phyloP scores from a whole-genome alignment of 2,113 vertebrate genomes.

The Alligator sinensis region DNA sequence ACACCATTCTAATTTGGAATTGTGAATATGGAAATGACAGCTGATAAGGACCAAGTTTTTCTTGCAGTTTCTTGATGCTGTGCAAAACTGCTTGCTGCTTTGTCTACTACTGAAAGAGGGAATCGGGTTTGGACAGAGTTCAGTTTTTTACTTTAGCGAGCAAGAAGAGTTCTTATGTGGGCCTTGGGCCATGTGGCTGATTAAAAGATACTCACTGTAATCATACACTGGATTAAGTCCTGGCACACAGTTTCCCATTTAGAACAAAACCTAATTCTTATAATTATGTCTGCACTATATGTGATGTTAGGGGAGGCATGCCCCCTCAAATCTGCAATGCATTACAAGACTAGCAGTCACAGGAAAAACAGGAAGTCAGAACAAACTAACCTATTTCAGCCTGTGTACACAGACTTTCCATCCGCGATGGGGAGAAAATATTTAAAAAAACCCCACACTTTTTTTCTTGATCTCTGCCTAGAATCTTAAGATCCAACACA shows the following conservation, averaged over 20 bases:
- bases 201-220: background rate
- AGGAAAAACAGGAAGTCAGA: background rate
- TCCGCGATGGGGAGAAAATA: background rate
- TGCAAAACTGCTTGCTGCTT: background rate
- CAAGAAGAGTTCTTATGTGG: background rate
- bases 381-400: background rate
- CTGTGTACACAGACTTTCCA: background rate
- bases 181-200: background rate
- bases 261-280: background rate
- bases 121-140: background rate
- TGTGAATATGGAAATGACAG: too few relatives aligned
- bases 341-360: background rate
- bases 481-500: background rate
- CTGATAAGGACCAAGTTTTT: background rate
- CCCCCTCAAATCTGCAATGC: background rate
- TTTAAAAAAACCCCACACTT: background rate
- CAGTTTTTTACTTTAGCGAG: background rate
- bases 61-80: background rate
- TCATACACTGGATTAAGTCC: background rate
- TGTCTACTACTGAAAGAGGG: background rate
- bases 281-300: background rate
- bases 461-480: background rate
- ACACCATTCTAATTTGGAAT: too few relatives aligned
- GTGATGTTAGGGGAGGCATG: background rate
- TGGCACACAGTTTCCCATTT: background rate